These are phyloP conservation scores for Amiota communis DNA, from an alignment of 2,888 invertebrate genomes.

Conservation along the genomic window DNA sequence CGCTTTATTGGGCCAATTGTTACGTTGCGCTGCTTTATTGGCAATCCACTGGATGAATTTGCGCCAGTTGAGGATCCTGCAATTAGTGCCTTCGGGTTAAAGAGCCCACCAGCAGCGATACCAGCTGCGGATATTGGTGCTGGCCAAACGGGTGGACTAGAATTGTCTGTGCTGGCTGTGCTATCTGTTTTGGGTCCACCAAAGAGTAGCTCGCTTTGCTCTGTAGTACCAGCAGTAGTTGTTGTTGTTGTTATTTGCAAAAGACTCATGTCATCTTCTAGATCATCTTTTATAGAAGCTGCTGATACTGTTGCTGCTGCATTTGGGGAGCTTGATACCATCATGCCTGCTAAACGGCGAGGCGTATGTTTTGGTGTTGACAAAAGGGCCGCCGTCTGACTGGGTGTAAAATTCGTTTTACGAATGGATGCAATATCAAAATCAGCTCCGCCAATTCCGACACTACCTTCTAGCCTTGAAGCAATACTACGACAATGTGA, in stretches of 20 bases:
- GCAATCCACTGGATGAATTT: neutral
- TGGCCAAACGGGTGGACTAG: slow-evolving; percentile 58
- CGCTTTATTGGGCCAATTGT: slow-evolving; percentile 77
- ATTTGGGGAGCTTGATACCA: slow-evolving; percentile 10
- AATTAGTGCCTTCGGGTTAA: slow-evolving; percentile 16
- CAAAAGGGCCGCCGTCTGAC: slow-evolving; percentile 71
- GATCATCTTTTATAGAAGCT: slow-evolving; percentile 48
- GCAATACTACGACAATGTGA: too few relatives aligned
- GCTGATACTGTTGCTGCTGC: slow-evolving; percentile 35
- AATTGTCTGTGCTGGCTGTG: slow-evolving; percentile 62
- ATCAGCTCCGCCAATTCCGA: slow-evolving; percentile 49
- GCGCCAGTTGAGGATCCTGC: neutral
- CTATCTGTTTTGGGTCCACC: slow-evolving; percentile 48
- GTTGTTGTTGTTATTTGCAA: slow-evolving; percentile 63
- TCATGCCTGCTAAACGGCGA: slow-evolving; percentile 42
- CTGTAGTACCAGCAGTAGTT: slow-evolving; percentile 44
- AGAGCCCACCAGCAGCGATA: slow-evolving; percentile 1
- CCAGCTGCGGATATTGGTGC: slow-evolving; percentile 35
- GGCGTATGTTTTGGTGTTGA: slow-evolving; percentile 70
- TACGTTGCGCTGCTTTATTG: slow-evolving; percentile 36
- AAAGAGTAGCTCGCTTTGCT: slow-evolving; percentile 49
- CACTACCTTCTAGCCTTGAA: slow-evolving; percentile 47
- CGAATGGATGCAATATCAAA: slow-evolving; percentile 72
- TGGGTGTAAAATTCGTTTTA: slow-evolving; percentile 71
- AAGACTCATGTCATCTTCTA: slow-evolving; percentile 68